Evolutionary conservation across 2,797 vertebrate genomes (phyloP).

Genomic region (Hapalemur alaotrensis): DNA sequence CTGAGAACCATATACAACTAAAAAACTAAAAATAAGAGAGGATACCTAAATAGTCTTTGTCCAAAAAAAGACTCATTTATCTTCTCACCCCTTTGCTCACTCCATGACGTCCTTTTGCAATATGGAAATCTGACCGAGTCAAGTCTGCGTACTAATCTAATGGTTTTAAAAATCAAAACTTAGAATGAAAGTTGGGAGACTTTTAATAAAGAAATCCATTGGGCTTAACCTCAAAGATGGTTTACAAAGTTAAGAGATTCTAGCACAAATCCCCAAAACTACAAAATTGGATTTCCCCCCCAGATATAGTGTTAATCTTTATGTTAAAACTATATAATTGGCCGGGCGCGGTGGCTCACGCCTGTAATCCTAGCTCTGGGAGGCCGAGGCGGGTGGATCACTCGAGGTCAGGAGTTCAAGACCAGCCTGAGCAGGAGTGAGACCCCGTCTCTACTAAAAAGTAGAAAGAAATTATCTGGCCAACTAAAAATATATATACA

Average conservation of each 20-base stretch:
- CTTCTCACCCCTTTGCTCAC: not conserved
- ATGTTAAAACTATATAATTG: not conserved
- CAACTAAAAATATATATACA: no score
- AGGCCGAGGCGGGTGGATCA: no score
- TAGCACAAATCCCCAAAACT: not conserved
- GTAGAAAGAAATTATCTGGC: no score
- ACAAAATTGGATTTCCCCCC: not conserved
- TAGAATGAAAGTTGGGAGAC: not conserved
- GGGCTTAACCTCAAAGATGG: not conserved
- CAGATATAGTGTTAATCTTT: not conserved
- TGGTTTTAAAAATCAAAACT: conserved; percentile 4
- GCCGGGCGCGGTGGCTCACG: no score
- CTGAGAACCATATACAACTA: not conserved
- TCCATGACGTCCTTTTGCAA: not conserved
- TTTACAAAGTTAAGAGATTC: not conserved
- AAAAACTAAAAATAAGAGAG: not conserved
- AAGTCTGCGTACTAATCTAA: not conserved
- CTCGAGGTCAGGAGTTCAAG: no score
- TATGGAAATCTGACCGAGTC: conserved; percentile 1
- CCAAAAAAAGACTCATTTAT: not conserved
- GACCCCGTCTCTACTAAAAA: no score
- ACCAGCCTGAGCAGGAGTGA: no score
- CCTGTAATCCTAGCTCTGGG: no score
- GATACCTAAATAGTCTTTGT: not conserved
- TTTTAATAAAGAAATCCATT: not conserved